Base-by-base conservation (phyloP, 2,888 invertebrate genomes). In the Eucera pruinosa region DNA sequence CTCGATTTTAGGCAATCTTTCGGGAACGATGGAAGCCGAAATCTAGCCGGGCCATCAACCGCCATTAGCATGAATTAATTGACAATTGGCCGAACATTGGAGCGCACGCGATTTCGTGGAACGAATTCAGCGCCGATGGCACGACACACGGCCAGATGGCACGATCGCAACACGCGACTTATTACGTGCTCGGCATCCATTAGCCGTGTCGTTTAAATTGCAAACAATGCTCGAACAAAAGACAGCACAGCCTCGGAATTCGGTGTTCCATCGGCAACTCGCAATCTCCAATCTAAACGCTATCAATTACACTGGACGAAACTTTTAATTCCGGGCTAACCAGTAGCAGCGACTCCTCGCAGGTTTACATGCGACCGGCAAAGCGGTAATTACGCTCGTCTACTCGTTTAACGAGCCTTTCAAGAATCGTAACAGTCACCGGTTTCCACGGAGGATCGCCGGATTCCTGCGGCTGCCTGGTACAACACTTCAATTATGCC, bases 251-350 rank as follows among this genome's bases (percentile, higher is more conserved):
- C 61, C 45, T 9, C 9, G 5, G n/a, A n/a, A n/a, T n/a, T 25
- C 11, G 7, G 39, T 39, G 18, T 39, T 30, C 55, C 58, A 74
- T 77, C 84, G 80, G 81, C 80, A 85, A 84, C 74, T 84, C 3
- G 86, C 71, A 65, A 43, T 64, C n/a, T n/a, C 47, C 71, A 73
- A 86, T 80, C 84, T 82, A 86, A 88, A 86, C 84, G 83, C 79
- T 75, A 78, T 81, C 82, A 88, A 88, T 88, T 88, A 87, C 78
- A n/a, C 57, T 15, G 9, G 66, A n/a, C 64, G 23, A 52, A 83
- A 80, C 70, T 80, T 82, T 82, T 69, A 74, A 83, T 57, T 61
- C 66, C 39, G 70, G n/a, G 52, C 48, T 66, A 55, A 55, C 69
- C 62, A 43, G 74, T 74, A 62, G 65, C n/a, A 11, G 11, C 13